Conservation (phyloP, 2,797 vertebrate species). For the Microctenopoma steveboyesi region DNA sequence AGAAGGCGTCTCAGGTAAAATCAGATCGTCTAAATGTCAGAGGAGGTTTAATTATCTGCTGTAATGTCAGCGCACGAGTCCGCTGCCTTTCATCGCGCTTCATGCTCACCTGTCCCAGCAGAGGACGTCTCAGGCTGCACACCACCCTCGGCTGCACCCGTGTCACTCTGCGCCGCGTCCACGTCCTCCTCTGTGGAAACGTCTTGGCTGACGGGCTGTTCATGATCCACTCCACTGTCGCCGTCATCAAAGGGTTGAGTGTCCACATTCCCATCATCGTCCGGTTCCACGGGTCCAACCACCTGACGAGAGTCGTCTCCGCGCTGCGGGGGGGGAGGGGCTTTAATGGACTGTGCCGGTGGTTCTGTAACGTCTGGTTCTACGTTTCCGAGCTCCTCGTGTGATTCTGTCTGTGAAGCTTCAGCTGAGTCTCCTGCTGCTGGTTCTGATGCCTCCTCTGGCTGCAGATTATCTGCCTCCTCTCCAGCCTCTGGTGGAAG, state of each 20-base stretch:
- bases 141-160: constrained; percentile 8
- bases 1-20: constrained; percentile 28
- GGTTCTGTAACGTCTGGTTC: constrained; percentile 49
- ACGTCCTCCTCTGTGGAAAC: constrained; percentile 4
- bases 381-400: constrained; percentile 17
- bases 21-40: constrained; percentile 26
- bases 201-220: constrained; percentile 27
- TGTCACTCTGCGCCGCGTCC: constrained; percentile 4
- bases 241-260: constrained; percentile 23
- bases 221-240: neutral
- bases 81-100: constrained; percentile 28
- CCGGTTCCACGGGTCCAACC: constrained; percentile 25
- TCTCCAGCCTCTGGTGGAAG: constrained; percentile 24
- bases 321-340: constrained; percentile 37
- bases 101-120: constrained; percentile 35
- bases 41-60: constrained; percentile 45
- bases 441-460: constrained; percentile 23
- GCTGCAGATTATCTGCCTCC: constrained; percentile 17
- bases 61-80: constrained; percentile 26
- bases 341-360: constrained; percentile 64
- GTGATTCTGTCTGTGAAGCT: constrained; percentile 24
- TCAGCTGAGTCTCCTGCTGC: constrained; percentile 9
- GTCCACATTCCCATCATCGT: neutral
- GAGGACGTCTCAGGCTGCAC: constrained; percentile 22
- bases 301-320: constrained; percentile 31